Evolutionary conservation across 1,140 invertebrate species (phyloP), one percentile per base, ranked within the genome.

Genomic region (Temnothorax curvispinosus): DNA sequence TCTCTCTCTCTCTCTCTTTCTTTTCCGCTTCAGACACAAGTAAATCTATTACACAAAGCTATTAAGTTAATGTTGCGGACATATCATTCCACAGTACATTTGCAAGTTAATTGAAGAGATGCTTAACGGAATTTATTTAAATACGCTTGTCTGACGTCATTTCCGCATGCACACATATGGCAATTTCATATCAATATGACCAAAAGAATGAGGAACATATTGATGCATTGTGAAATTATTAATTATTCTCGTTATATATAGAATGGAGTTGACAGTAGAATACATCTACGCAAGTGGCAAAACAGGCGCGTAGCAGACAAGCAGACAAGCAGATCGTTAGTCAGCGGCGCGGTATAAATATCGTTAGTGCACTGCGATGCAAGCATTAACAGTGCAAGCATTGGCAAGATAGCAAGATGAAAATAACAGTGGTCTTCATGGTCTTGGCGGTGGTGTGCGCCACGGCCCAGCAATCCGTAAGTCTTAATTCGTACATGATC

Each of bases 401-500:
- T 50, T 50, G 47, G 38, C 27, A 38, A 74, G 7, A 60, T 47
- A 60, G 18, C 69, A 89, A 60, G 44, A 91, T 91, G 90, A 60
- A 11, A 9, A 0, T 13, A 9, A 21, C 64, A 67, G 8, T 88
- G 41, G 50, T 92, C 52, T 89, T 52, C 60, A 15, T 93, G 9
- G 50, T 78, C 60, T 44, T 93, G 54, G 67, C 78, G 13, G 5
- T 90, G 72, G 82, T 90, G 69, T 89, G 52, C 41, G 80, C 86
- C 72, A 74, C 89, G 69, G 76, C 88, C 75, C 44, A 85, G 32
- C 35, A 44, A 35, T 74, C 52, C 7, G 87, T 88, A 75, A 88
- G 85, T 65, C 0, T 52, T 27, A 32, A 47, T 27, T 47, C 1
- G 6, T n/a, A 27, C 2, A 41, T 44, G 2, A 62, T 82, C 3